Percentiles rank a stretch among this genome's conserved stretches.
Conservation (phyloP, 2,888 invertebrate genomes). For the Sarcophaga variegata region DNA sequence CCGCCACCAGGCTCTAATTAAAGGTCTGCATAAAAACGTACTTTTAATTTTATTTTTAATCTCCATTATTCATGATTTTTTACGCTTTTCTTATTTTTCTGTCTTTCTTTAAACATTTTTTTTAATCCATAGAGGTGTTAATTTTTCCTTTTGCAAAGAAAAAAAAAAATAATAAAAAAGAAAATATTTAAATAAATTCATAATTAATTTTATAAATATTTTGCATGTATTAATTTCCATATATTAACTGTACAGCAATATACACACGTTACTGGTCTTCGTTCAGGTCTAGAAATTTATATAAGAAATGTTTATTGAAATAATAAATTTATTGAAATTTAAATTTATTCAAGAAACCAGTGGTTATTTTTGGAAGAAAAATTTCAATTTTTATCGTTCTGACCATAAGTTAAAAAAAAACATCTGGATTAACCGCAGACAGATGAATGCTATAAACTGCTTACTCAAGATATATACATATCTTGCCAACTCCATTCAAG, state of each 20-base stretch:
- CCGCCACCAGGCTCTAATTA: background rate
- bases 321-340: no score
- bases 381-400: no score
- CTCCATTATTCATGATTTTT: background rate
- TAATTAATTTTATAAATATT: constrained; percentile 30
- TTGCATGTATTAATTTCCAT: constrained; percentile 10
- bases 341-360: no score
- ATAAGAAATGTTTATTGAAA: no score
- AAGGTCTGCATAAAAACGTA: background rate
- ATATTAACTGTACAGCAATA: background rate
- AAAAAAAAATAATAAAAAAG: no score
- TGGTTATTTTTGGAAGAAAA: no score
- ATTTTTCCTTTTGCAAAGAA: background rate
- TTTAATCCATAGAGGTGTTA: constrained; percentile 14
- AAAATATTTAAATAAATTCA: constrained; percentile 18
- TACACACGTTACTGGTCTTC: background rate
- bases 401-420: no score
- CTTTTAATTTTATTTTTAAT: background rate
- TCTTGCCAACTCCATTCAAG: no score
- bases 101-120: background rate
- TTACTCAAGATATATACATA: no score
- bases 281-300: background rate
- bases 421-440: no score
- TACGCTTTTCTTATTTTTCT: background rate
- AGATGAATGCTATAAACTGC: no score